These are phyloP conservation scores for Campylorhamphus procurvoides DNA, from an alignment of 2,113 vertebrate species.

Conservation along the genomic window DNA sequence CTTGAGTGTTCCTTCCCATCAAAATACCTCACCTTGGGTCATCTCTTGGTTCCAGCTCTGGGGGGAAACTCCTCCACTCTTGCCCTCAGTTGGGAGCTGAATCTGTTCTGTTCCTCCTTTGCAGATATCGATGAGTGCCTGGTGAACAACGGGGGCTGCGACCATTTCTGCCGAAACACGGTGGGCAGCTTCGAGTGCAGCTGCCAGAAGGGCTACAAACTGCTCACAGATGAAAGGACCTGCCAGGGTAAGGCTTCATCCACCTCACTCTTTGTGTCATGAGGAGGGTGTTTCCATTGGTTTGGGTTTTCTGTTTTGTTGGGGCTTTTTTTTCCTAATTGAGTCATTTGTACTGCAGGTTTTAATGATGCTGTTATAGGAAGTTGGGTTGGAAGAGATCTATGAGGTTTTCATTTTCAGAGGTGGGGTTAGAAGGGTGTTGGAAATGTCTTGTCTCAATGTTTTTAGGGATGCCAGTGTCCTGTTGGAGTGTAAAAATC, in stretches of 20 bases:
- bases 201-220: constrained; percentile 95
- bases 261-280: not conserved
- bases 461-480: not conserved
- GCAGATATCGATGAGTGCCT: constrained; percentile 95
- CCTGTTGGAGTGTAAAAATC: not conserved
- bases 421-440: not conserved
- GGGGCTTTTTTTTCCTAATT: not conserved
- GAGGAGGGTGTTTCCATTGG: not conserved
- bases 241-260: constrained; percentile 87
- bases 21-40: not conserved
- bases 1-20: not conserved
- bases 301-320: not conserved
- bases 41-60: not conserved
- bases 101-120: not conserved
- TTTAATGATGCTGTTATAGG: not conserved
- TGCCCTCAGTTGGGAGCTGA: not conserved
- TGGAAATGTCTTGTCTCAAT: not conserved
- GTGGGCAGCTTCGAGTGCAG: constrained; percentile 98
- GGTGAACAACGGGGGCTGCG: constrained; percentile 93
- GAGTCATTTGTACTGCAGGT: not conserved
- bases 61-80: not conserved
- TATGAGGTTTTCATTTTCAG: not conserved
- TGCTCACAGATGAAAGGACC: constrained; percentile 93
- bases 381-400: not conserved
- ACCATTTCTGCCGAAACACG: constrained; percentile 93